Conservation (phyloP, 2,113 vertebrate genomes). For the Protobothrops flavoviridis region DNA sequence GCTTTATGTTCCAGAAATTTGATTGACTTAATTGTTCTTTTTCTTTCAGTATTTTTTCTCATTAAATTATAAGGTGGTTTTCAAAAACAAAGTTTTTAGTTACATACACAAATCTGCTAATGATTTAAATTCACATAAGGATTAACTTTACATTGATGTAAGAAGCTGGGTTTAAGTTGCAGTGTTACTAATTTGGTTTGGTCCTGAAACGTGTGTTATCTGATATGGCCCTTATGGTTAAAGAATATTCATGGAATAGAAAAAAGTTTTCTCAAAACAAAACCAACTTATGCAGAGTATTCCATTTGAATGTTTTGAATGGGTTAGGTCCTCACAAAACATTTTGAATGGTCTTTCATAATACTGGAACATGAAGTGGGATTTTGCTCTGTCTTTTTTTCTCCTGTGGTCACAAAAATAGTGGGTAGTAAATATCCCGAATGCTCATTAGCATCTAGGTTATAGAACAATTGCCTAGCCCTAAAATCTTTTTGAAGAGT, state of each 20-base stretch:
- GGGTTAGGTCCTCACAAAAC: neutral
- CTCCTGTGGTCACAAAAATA: neutral
- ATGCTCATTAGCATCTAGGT: neutral
- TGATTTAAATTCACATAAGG: neutral
- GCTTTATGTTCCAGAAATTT: neutral
- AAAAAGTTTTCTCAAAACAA: neutral
- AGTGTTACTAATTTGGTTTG: conserved; percentile 4
- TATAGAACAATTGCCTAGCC: too few species aligned
- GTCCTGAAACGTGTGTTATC: neutral
- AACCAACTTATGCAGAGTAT: neutral
- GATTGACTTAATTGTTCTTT: neutral
- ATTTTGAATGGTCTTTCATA: neutral
- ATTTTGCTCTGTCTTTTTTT: neutral
- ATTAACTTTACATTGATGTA: neutral
- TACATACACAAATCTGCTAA: neutral
- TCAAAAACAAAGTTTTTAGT: neutral
- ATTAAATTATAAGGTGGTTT: conserved; percentile 6
- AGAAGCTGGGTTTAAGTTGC: neutral
- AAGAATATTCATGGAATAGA: neutral
- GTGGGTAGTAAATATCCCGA: neutral
- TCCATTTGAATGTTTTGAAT: neutral
- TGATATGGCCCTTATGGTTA: neutral
- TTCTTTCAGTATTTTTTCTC: neutral
- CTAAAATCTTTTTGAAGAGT: too few species aligned
- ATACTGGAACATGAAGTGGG: neutral